These are phyloP conservation scores for Oscheius myriophilus DNA, from an alignment of 2,888 invertebrate genomes.

Conservation along the genomic window DNA sequence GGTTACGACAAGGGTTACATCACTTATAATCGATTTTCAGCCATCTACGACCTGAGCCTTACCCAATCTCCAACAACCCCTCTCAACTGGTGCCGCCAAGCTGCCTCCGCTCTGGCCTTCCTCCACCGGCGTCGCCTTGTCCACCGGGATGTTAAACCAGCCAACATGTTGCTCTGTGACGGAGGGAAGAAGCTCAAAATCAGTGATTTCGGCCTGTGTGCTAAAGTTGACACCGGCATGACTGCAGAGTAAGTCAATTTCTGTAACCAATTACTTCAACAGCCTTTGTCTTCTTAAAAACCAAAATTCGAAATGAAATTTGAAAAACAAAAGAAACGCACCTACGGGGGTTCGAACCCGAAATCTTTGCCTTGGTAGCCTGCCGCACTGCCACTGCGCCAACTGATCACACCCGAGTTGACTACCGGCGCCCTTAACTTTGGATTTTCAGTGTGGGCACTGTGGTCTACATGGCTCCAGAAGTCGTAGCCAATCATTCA, in stretches of 20 bases:
- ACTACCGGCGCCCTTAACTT: too few relatives aligned
- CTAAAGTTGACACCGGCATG: slow-evolving; percentile 12
- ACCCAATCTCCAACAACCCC: background rate
- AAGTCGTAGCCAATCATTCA: slow-evolving; percentile 1
- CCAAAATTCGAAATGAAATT: too few relatives aligned
- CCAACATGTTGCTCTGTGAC: slow-evolving; percentile 30
- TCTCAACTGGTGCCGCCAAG: slow-evolving; percentile 32
- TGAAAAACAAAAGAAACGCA: too few relatives aligned
- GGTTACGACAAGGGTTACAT: too few relatives aligned
- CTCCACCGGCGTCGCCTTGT: slow-evolving; percentile 73
- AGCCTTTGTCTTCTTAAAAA: background rate
- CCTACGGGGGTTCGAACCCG: too few relatives aligned
- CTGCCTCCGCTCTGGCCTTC: slow-evolving; percentile 72
- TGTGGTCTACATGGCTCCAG: slow-evolving; percentile 22
- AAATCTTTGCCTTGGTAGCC: too few relatives aligned
- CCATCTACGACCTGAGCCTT: background rate
- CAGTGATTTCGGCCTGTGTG: slow-evolving; percentile 21
- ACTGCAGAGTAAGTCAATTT: slow-evolving; percentile 12
- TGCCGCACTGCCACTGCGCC: too few relatives aligned
- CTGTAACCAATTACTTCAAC: background rate
- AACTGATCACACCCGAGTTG: too few relatives aligned
- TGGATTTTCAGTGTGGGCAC: slow-evolving; percentile 17
- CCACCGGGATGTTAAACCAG: slow-evolving; percentile 74
- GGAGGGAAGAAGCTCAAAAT: slow-evolving; percentile 11
- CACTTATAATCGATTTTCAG: background rate